Conservation (phyloP, 1,140 invertebrate species). For the Camponotus vicinus region DNA sequence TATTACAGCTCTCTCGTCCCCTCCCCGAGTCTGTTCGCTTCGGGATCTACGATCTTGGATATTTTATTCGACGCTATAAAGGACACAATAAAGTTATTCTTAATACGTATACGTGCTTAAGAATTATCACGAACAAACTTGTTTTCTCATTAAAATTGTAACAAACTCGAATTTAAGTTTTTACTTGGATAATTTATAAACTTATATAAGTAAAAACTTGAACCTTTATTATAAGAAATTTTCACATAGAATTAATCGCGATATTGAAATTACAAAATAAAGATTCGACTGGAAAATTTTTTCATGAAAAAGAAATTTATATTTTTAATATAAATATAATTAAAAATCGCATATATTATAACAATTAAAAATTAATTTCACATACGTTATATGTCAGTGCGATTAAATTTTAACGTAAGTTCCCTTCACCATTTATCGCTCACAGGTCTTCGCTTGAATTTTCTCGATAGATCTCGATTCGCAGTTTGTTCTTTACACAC, state of each 20-base stretch:
- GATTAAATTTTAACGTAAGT: slow-evolving; percentile 1
- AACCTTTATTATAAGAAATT: neutral
- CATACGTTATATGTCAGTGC: neutral
- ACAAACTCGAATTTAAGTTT: neutral
- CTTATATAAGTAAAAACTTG: neutral
- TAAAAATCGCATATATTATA: neutral
- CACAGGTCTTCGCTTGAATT: neutral
- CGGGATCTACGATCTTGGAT: slow-evolving; percentile 57
- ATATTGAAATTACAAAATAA: neutral
- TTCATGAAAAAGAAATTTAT: neutral
- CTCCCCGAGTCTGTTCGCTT: slow-evolving; percentile 32
- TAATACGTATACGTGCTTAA: neutral
- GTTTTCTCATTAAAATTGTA: neutral
- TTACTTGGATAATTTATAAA: neutral
- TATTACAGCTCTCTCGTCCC: neutral
- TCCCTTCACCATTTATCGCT: neutral
- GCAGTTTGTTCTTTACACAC: neutral
- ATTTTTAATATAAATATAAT: neutral
- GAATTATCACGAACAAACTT: neutral
- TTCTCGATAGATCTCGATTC: neutral
- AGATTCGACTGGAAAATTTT: neutral
- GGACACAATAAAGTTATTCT: slow-evolving; percentile 41
- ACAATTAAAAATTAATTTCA: neutral
- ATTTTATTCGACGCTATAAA: neutral
- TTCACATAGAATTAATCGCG: neutral